Base-by-base conservation (phyloP, 2,113 vertebrate species). In the Onychorhynchus coronatus region DNA sequence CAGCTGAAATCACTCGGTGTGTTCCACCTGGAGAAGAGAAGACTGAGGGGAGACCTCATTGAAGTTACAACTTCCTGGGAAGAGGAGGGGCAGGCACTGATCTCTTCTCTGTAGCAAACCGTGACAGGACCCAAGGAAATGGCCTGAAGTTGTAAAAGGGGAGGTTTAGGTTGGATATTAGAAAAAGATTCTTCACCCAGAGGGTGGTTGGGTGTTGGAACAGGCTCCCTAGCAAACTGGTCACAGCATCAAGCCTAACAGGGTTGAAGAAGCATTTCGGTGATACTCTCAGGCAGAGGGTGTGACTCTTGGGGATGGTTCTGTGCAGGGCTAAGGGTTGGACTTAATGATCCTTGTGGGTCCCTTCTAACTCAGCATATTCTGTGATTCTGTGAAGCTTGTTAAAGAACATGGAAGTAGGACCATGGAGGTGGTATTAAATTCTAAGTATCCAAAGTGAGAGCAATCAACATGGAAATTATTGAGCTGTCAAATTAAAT, bases 401-500 rank as follows among this genome's bases (percentile, higher is more conserved):
- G 1, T 84, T 96, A 27, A 92, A 76, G 79, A 66, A 50, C 33
- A 53, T 50, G 6, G 28, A 89, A 77, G 50, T 46, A 47, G 27
- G 28, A 71, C 27, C 37, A 25, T 21, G 55, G 16, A 77, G 16
- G 18, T 74, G 25, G 46, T 84, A 25, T 35, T 92, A 19, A 91
- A 86, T 74, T 74, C 33, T 24, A 24, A 53, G 41, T 49, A 46
- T 41, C 85, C 50, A 50, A 58, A 81, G 15, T 59, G 50, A 94
- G 73, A 89, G 33, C 33, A 76, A 83, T 66, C 11, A 11, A 42
- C 28, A 46, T 53, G n/a, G 62, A 93, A 93, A 91, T 91, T 77
- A 84, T 50, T 94, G 80, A 92, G 76, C 61, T 91, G 76, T 89
- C 77, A 74, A 24, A 21, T 83, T 70, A 89, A 89, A 76, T 84